Percentiles rank a stretch among this genome's conserved stretches.
Conservation (phyloP, 2,797 vertebrate genomes). For the Macropus fuliginosus region DNA sequence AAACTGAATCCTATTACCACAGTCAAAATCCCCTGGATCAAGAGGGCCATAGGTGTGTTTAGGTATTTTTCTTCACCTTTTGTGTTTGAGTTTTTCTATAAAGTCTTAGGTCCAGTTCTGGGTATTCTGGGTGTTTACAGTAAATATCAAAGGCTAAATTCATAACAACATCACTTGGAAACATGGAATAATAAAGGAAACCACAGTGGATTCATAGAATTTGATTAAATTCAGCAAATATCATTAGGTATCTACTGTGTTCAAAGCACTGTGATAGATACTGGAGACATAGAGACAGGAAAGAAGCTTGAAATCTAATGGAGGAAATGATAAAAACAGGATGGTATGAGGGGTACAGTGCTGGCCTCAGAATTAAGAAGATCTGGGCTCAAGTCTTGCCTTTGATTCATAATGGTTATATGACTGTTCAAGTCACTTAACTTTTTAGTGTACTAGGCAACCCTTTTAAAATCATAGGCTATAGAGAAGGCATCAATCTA, state of each 20-base stretch:
- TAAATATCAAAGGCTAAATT: neutral
- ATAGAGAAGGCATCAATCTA: neutral
- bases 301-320: neutral
- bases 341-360: neutral
- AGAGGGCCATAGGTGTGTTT: too few species aligned
- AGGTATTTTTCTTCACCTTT: neutral
- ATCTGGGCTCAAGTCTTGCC: neutral
- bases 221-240: neutral
- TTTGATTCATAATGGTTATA: neutral
- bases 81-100: neutral
- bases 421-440: neutral
- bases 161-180: neutral
- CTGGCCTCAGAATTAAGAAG: neutral
- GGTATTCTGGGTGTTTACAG: neutral
- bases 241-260: neutral
- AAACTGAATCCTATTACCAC: neutral
- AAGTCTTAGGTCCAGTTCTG: neutral
- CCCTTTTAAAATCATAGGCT: neutral
- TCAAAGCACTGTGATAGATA: neutral
- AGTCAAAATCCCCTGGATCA: neutral
- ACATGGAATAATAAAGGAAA: too few species aligned
- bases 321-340: neutral
- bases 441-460: neutral
- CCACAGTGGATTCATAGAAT: accelerated
- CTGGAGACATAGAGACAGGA: neutral